Base-by-base conservation (phyloP, 1,140 invertebrate species). In the Sycobia sp. region DNA sequence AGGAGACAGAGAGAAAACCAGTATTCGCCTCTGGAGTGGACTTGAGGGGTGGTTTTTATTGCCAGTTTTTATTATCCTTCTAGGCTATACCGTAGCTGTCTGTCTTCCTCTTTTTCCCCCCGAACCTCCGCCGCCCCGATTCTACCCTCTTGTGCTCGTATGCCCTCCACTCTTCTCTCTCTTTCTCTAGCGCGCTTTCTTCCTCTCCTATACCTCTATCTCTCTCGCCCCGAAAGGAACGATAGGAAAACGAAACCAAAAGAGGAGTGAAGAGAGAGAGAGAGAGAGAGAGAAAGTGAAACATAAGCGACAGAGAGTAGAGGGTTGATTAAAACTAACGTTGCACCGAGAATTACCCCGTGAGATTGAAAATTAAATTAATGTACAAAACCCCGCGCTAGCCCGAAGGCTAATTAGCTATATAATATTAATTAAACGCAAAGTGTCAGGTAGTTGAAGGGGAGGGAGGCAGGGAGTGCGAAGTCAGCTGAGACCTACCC, bases 291-390 rank as follows among this genome's bases (percentile, higher is more conserved):
- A n/a, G n/a, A n/a, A n/a, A n/a, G n/a, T n/a, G n/a, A n/a, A n/a
- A n/a, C n/a, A n/a, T n/a, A n/a, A n/a, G n/a, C n/a, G n/a, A 56
- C 29, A 44, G 41, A 44, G 63, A n/a, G 56, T 22, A 54, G 67
- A 69, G 67, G 62, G 60, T 65, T 66, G 62, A 65, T 65, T 65
- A 59, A 59, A 65, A 59, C 62, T 65, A 59, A 46, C 55, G 61
- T 56, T 47, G 53, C 14, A 8, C 29, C 76, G 80, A 79, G 80
- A 81, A 82, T 82, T 81, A 80, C 76, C 78, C 76, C 76, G 78
- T 78, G 80, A 82, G 76, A 81, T 81, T 81, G 79, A 82, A 82
- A 82, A 82, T 82, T 82, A 82, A 82, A 82, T 82, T 81, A 82
- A 82, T 82, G 81, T 77, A 80, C 78, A 80, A 81, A 80, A 77